A percentile compares a stretch with the other conserved stretches of the same genome.
Conservation (phyloP, 2,797 vertebrate genomes). For the Paramormyrops hopkinsi region DNA sequence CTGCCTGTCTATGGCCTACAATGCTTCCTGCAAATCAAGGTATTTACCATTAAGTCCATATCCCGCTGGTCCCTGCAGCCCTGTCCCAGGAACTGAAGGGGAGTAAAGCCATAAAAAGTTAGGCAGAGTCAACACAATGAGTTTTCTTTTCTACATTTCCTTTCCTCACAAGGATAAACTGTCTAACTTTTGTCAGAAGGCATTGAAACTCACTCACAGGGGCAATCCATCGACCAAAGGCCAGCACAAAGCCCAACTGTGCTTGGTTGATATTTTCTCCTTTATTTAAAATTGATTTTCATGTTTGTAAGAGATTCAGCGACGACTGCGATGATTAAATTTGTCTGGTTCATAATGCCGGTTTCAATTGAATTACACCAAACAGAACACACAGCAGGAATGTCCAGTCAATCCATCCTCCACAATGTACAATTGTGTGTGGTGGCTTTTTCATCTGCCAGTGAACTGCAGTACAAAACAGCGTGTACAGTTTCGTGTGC, state of each 20-base stretch:
- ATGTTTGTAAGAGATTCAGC: background rate
- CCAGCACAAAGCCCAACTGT: background rate
- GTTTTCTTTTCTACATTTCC: background rate
- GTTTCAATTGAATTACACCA: background rate
- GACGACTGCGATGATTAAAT: background rate
- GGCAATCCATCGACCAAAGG: background rate
- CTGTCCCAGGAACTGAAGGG: constrained; percentile 42
- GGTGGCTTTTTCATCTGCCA: background rate
- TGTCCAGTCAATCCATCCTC: background rate
- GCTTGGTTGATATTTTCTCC: background rate
- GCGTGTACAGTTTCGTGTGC: background rate
- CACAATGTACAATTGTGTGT: background rate
- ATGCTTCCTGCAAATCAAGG: background rate
- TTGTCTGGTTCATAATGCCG: constrained; percentile 8
- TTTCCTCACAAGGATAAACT: constrained; percentile 16
- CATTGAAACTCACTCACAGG: background rate
- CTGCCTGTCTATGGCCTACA: background rate
- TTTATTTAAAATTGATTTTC: constrained; percentile 11
- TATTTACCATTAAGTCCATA: constrained; percentile 14
- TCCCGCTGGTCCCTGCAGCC: constrained; percentile 32
- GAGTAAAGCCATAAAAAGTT: background rate
- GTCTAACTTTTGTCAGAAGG: background rate
- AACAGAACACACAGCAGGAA: background rate
- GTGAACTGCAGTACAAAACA: background rate
- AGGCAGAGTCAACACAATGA: background rate